These are phyloP conservation scores for Oxyscelio sp. DNA, from an alignment of 2,888 invertebrate genomes.

Conservation along the genomic window DNA sequence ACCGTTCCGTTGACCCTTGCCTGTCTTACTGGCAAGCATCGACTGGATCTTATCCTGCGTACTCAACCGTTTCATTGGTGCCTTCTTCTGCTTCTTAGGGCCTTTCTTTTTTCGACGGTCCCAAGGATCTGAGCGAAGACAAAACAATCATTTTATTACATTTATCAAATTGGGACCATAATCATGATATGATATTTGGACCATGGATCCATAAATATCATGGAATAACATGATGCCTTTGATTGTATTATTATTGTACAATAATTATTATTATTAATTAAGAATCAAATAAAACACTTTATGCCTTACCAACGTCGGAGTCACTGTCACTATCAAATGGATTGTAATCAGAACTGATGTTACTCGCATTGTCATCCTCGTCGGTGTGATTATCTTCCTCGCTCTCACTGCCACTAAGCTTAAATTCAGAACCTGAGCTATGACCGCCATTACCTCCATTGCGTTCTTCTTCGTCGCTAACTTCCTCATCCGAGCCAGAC, in stretches of 20 bases:
- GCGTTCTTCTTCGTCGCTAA: conserved; percentile 89
- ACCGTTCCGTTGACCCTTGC: conserved; percentile 83
- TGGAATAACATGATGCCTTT: too few relatives aligned
- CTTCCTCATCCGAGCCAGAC: conserved; percentile 89
- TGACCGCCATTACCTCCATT: conserved; percentile 82
- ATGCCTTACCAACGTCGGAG: conserved; percentile 92
- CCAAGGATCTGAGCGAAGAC: conserved; percentile 97
- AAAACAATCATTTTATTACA: too few relatives aligned
- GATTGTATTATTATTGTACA: too few relatives aligned
- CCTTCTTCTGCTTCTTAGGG: conserved; percentile 90
- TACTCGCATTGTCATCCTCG: conserved; percentile 89
- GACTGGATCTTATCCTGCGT: conserved; percentile 95
- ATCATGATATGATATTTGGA: too few relatives aligned
- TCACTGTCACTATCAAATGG: conserved; percentile 96
- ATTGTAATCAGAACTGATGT: conserved; percentile 95
- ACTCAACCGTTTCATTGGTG: conserved; percentile 90
- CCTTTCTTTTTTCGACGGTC: conserved; percentile 91
- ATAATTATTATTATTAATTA: too few relatives aligned
- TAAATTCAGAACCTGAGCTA: conserved; percentile 90
- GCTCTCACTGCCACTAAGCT: conserved; percentile 89
- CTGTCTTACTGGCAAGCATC: conserved; percentile 90
- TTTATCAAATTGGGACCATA: too few relatives aligned
- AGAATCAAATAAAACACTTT: too few relatives aligned
- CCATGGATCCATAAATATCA: too few relatives aligned
- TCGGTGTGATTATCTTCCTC: conserved; percentile 86